A percentile compares a stretch with the other conserved stretches of the same genome.
Evolutionary conservation across 2,888 invertebrate genomes (phyloP).

Genomic region (Agrilus cyanescens): DNA sequence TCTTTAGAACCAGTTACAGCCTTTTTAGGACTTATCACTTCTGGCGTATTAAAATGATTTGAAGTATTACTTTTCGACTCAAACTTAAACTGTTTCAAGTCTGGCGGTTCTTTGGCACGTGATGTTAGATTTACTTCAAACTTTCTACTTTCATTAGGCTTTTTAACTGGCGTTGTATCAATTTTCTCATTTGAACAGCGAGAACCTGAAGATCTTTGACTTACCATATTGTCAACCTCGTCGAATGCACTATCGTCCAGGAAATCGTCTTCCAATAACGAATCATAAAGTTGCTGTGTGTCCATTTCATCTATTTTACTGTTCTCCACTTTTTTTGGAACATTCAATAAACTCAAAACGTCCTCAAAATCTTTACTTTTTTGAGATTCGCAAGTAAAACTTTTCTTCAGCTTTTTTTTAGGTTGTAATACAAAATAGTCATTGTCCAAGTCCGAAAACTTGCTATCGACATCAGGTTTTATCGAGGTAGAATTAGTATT

Average conservation of each 20-base stretch:
- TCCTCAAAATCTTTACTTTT: neutral
- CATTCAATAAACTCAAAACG: neutral
- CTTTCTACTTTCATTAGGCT: too few species aligned
- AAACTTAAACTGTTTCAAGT: conserved; percentile 10
- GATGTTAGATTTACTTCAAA: too few species aligned
- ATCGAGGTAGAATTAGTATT: neutral
- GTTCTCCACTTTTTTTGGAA: neutral
- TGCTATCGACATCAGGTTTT: conserved; percentile 6
- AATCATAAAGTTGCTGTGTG: neutral
- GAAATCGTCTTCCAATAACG: conserved; percentile 10
- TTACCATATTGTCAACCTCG: conserved; percentile 3
- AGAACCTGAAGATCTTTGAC: too few species aligned
- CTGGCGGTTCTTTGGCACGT: too few species aligned
- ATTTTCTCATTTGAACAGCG: too few species aligned
- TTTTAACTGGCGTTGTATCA: too few species aligned
- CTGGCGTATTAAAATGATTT: neutral
- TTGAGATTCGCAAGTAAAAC: neutral
- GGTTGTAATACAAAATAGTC: neutral
- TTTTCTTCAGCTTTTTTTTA: neutral
- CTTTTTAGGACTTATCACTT: too few species aligned
- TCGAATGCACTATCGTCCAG: conserved; percentile 7
- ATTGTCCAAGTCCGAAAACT: neutral
- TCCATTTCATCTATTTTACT: neutral
- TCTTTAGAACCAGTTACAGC: too few species aligned
- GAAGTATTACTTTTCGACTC: conserved; percentile 4